Evolutionary conservation across 2,888 invertebrate species (phyloP).

Genomic region (Tortricodes alternella): DNA sequence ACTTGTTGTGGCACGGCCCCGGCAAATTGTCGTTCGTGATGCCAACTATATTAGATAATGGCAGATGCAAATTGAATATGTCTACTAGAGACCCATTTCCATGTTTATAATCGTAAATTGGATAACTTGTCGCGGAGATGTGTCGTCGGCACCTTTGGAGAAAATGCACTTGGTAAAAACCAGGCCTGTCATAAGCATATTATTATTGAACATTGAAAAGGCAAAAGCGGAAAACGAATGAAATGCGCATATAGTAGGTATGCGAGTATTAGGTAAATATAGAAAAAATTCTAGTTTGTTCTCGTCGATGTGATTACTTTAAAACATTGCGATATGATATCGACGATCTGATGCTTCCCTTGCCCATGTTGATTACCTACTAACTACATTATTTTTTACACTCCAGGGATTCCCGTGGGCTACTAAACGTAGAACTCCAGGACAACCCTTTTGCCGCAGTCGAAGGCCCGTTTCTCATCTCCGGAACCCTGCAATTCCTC

Average conservation of each 20-base stretch:
- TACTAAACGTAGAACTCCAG: slow-evolving; percentile 87
- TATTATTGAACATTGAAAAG: no score
- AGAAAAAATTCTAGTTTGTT: no score
- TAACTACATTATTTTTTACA: slow-evolving; percentile 10
- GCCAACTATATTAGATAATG: slow-evolving; percentile 76
- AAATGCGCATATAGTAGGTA: no score
- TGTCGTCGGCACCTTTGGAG: no score
- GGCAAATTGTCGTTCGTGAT: slow-evolving; percentile 62
- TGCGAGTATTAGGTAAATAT: no score
- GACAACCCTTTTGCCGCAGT: slow-evolving; percentile 85
- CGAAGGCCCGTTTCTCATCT: slow-evolving; percentile 85
- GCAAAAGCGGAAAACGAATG: no score
- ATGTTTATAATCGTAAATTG: slow-evolving; percentile 31
- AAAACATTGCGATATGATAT: no score
- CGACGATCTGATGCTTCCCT: neutral
- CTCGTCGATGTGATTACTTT: no score
- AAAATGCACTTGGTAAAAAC: no score
- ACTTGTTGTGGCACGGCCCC: slow-evolving; percentile 59
- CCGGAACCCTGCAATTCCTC: slow-evolving; percentile 85
- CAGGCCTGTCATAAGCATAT: no score
- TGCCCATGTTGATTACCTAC: neutral
- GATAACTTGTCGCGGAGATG: neutral
- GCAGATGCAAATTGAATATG: slow-evolving; percentile 74
- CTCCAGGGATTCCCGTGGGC: slow-evolving; percentile 86
- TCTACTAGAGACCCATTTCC: slow-evolving; percentile 45